Evolutionary conservation across 2,113 vertebrate species (phyloP), one percentile per base, ranked within the genome.

Genomic region (Oreocharis arfaki): DNA sequence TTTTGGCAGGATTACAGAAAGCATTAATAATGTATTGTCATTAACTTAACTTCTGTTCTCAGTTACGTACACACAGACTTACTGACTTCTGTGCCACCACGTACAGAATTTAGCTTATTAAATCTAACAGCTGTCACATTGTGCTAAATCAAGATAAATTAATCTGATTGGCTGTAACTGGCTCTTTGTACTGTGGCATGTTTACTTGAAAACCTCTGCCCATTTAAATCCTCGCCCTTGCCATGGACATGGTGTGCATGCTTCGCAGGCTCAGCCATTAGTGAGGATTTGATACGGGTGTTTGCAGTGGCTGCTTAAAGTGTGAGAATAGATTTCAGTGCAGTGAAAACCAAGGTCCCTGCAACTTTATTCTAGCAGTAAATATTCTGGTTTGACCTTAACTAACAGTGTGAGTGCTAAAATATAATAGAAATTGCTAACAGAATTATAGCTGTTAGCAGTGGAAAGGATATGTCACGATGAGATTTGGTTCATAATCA

Each of bases 101-200:
- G 4, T 90, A 52, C 84, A 93, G 94, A 95, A 89, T 96, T 65
- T 67, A 93, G 89, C 86, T 86, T 90, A 89, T 76, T 82, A 95
- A 91, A 64, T 76, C 71, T 17, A 96, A 52, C 95, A 97, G 86
- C 95, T 97, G 91, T 93, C 91, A 57, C 88, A 68, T 80, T 88
- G 78, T 96, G 92, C 81, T 87, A 74, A 87, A 94, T 90, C 94
- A 90, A 80, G 92, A 96, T 77, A 93, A 93, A 96, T 94, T 86
- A 94, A 95, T 93, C 90, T 4, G 18, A 86, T 91, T 94, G 92
- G 94, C 79, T 94, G 2, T 70, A 78, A 89, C 85, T 87, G 81
- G 84, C 80, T 91, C 73, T 96, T 95, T 93, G 90, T 92, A 61
- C 82, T 88, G 64, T 78, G 56, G 55, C 44, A 33, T 76, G 79